Conservation (phyloP, 2,888 invertebrate species). For the Limnephilus lunatus region DNA sequence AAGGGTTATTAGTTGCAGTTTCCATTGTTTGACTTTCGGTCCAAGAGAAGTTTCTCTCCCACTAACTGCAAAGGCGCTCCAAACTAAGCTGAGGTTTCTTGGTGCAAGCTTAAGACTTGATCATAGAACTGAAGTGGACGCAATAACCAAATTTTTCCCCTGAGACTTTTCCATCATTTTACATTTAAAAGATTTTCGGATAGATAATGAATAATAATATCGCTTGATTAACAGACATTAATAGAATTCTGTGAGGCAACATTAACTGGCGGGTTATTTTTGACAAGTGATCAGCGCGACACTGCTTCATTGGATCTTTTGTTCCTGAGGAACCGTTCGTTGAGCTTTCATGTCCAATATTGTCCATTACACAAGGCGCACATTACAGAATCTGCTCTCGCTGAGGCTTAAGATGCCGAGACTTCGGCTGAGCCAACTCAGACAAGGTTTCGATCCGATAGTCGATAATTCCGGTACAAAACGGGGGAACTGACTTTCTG, state of each 20-base stretch:
- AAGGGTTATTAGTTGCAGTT: background rate
- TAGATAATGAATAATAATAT: background rate
- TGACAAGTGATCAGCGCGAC: background rate
- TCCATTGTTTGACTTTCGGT: background rate
- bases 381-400: background rate
- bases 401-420: background rate
- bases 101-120: background rate
- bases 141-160: background rate
- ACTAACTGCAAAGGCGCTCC: background rate
- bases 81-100: background rate
- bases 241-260: no score
- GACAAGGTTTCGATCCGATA: no score
- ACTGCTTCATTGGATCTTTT: background rate
- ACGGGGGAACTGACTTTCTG: no score
- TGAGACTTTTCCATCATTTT: background rate
- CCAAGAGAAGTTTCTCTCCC: background rate
- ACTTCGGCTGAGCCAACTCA: background rate
- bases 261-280: no score
- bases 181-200: background rate
- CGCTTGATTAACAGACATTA: no score
- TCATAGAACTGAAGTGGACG: background rate
- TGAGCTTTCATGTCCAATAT: background rate
- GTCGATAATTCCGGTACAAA: no score
- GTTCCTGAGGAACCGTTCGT: background rate
- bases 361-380: background rate